Percentiles rank a stretch among this genome's conserved stretches.
Conservation (phyloP, 2,113 vertebrate species). For the Tor tambroides region DNA sequence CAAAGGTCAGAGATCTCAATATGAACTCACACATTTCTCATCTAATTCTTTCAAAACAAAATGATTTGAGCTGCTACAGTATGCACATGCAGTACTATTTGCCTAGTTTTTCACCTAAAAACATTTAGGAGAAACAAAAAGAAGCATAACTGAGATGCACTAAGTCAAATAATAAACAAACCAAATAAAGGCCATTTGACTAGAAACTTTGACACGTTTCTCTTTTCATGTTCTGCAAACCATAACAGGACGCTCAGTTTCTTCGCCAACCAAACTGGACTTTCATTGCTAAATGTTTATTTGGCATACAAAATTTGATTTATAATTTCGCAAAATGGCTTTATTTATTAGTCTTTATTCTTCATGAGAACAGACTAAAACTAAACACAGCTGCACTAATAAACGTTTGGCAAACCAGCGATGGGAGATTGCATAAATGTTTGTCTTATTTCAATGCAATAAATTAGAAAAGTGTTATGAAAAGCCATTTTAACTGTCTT, state of each 20-base stretch:
- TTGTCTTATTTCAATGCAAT: not conserved
- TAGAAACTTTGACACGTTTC: not conserved
- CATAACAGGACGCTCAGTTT: not conserved
- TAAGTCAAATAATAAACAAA: not conserved
- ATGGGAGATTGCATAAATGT: not conserved
- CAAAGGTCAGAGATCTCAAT: not conserved
- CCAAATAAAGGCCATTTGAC: not conserved
- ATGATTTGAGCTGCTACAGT: not conserved
- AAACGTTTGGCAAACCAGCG: not conserved
- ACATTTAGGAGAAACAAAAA: not conserved
- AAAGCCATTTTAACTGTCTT: not conserved
- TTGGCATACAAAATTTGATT: not conserved
- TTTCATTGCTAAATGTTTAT: not conserved
- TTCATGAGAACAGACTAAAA: constrained; percentile 1
- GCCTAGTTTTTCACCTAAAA: not conserved
- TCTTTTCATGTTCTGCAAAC: not conserved
- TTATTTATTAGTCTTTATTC: constrained; percentile 1
- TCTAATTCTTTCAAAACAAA: not conserved
- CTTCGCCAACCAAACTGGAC: not conserved
- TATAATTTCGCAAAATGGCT: not conserved
- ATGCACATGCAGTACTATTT: not conserved
- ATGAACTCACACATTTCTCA: not conserved
- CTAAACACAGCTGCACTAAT: constrained; percentile 14
- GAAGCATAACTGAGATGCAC: not conserved
- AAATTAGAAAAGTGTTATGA: not conserved